Conservation (phyloP, 53 echinoderm and acorn worm genomes). For the Patiria pectinifera region DNA sequence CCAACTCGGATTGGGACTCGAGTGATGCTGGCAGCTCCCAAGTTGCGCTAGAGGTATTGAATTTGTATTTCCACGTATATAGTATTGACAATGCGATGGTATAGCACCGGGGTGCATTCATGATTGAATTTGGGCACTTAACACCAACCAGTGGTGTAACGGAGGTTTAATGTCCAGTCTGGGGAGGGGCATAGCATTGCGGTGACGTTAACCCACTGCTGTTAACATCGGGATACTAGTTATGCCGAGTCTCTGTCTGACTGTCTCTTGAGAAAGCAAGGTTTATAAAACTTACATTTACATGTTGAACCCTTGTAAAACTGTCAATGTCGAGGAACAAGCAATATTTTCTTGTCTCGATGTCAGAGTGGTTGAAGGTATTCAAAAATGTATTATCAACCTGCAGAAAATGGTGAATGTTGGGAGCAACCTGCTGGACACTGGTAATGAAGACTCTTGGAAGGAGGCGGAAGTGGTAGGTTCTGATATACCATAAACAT, state of each 20-base stretch:
- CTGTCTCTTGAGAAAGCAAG: no score
- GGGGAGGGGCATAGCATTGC: no score
- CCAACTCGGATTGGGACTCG: slow-evolving; percentile 9
- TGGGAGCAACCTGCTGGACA: slow-evolving; percentile 28
- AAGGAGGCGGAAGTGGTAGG: slow-evolving; percentile 13
- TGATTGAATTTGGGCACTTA: no score
- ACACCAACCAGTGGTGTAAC: no score
- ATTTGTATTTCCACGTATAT: not conserved
- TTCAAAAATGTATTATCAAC: not conserved
- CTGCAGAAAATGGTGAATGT: slow-evolving; percentile 36
- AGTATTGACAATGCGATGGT: no score
- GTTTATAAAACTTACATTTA: no score
- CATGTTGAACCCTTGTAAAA: no score
- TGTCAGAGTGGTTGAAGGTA: not conserved
- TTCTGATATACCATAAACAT: not conserved
- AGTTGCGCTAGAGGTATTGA: slow-evolving; percentile 8
- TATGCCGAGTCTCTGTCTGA: no score
- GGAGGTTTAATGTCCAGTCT: no score
- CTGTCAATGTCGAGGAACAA: not conserved
- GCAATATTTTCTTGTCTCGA: not conserved
- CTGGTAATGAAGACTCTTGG: slow-evolving; percentile 9
- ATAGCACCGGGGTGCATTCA: no score
- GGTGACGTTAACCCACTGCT: no score
- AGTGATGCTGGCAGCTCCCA: not conserved
- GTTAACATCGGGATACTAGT: no score